phyloP scores from a whole-genome alignment of 2,797 vertebrate species.

The Crocodylus rhombifer region DNA sequence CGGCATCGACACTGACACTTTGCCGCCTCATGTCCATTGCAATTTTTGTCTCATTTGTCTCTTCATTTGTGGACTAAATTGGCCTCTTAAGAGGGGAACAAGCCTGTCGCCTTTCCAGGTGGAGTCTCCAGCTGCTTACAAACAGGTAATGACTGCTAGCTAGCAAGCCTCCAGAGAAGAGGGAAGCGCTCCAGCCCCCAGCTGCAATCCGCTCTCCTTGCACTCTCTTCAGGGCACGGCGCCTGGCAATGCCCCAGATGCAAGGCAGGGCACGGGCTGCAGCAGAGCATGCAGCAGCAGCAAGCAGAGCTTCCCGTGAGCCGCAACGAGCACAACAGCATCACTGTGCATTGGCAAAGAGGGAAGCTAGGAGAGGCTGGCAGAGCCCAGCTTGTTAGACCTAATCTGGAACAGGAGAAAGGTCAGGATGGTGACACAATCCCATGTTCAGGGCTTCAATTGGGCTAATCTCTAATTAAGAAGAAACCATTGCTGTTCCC shows the following conservation, averaged over 20 bases:
- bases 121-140: slow-evolving; percentile 18
- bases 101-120: neutral
- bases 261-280: neutral
- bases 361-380: fast-evolving
- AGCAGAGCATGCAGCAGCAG: neutral
- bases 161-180: neutral
- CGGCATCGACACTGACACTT: neutral
- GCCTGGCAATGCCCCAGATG: neutral
- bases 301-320: neutral
- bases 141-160: fast-evolving
- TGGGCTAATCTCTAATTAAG: neutral
- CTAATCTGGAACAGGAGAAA: neutral
- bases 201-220: too few species aligned
- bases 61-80: slow-evolving; percentile 39
- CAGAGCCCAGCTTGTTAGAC: neutral
- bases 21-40: slow-evolving; percentile 6
- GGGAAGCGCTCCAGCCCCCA: neutral
- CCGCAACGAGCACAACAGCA: fast-evolving
- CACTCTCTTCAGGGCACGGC: neutral
- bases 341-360: fast-evolving
- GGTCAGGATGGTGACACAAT: neutral
- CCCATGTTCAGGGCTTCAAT: neutral
- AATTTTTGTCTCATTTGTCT: slow-evolving; percentile 44
- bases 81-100: slow-evolving; percentile 7
- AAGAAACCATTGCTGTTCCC: neutral